phyloP scores from a whole-genome alignment of 2,888 invertebrate species.

The Busseola fusca region DNA sequence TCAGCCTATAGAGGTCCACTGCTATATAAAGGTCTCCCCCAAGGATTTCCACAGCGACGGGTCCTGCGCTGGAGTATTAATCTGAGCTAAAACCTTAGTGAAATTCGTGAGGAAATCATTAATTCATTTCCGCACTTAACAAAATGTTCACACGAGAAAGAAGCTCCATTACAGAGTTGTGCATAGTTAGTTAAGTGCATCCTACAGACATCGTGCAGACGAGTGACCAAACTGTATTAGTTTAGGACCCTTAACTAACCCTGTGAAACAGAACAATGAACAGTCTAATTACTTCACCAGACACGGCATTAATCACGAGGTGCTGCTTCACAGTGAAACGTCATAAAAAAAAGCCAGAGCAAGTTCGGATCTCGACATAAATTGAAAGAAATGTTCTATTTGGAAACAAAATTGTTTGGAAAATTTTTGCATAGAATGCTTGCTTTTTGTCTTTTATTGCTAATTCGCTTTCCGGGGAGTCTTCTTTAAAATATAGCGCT shows the following conservation, averaged over 20 bases:
- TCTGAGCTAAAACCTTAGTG: too few relatives aligned
- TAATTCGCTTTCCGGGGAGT: too few relatives aligned
- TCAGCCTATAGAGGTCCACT: too few relatives aligned
- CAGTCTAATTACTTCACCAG: conserved; percentile 54
- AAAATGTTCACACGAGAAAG: background rate
- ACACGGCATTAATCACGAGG: background rate
- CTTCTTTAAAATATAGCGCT: too few relatives aligned
- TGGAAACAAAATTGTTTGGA: too few relatives aligned
- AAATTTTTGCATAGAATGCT: too few relatives aligned
- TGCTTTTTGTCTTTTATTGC: too few relatives aligned
- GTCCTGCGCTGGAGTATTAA: background rate
- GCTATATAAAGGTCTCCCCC: too few relatives aligned
- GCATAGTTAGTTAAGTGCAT: background rate
- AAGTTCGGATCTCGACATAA: conserved; percentile 10
- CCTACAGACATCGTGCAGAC: conserved; percentile 3
- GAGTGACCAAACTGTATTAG: conserved; percentile 47
- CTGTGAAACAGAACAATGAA: conserved; percentile 60
- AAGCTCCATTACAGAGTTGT: background rate
- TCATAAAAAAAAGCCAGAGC: conserved; percentile 18
- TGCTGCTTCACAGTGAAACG: background rate
- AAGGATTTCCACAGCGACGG: too few relatives aligned
- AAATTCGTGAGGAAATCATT: background rate
- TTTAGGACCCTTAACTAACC: conserved; percentile 54
- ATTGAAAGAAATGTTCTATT: too few relatives aligned
- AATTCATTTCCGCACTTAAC: background rate